Base-by-base conservation (phyloP, 2,113 vertebrate genomes). In the Halcyon malimbica region DNA sequence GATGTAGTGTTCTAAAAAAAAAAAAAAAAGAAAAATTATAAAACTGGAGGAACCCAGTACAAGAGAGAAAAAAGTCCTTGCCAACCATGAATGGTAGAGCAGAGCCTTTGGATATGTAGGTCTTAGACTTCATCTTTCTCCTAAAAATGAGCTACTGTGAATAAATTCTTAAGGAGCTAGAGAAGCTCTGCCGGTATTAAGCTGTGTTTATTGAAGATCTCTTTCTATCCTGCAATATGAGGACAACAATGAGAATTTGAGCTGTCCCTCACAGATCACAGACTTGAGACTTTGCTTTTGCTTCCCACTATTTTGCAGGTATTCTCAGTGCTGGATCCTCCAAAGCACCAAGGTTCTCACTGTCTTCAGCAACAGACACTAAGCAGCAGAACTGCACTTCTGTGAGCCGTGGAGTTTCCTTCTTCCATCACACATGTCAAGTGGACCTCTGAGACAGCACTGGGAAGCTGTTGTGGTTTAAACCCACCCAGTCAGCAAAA, bases 11-110 rank as follows among this genome's bases (percentile, higher is more conserved):
- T 25, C 53, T 3, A 13, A 44, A 41, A 26, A 8, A 18, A 2
- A 41, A n/a, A 77, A 74, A 41, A 41, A 35, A 35, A 35, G 35
- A 26, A 8, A 18, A 2, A 41, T 5, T 0, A 0, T 54, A 31
- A 93, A 59, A 25, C 19, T 60, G 19, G 14, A 81, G 33, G 21
- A 83, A 84, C 9, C 3, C 16, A 59, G 18, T 21, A 46, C 10
- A 69, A 56, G 11, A 41, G 35, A 64, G 39, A 90, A 92, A 73
- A 5, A 90, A 84, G 33, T 4, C 26, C 10, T 82, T 82, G 13
- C 29, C 65, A 53, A 9, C 4, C 20, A 53, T 14, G 29, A 76
- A 51, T 3, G 81, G 23, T 13, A 73, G n/a, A 65, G 25, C 4
- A 17, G 17, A 62, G 16, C 9, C 24, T 74, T 84, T 62, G 24